phyloP scores from a whole-genome alignment of 2,113 vertebrate genomes.

The Zeus faber region DNA sequence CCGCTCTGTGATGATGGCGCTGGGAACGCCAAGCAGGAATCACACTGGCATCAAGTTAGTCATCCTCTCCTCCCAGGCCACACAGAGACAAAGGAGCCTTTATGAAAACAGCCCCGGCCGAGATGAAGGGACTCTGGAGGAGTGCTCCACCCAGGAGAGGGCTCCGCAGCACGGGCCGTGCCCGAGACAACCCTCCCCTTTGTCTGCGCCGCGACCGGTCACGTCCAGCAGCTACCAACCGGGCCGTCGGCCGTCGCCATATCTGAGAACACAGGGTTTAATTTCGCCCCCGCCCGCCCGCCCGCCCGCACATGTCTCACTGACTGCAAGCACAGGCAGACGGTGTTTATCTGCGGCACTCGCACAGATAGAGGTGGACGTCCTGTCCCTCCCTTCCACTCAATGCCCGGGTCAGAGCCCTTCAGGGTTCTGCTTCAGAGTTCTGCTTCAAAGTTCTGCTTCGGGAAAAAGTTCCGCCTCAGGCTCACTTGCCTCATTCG shows the following conservation, averaged over 20 bases:
- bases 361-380: slow-evolving; percentile 58
- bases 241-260: slow-evolving; percentile 53
- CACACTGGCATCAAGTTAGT: slow-evolving; percentile 38
- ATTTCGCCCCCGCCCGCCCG: slow-evolving; percentile 36
- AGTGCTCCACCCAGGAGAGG: slow-evolving; percentile 27
- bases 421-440: slow-evolving; percentile 34
- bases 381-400: slow-evolving; percentile 25
- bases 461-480: too few relatives aligned
- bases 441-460: too few relatives aligned
- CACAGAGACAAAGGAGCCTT: slow-evolving; percentile 41
- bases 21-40: too few relatives aligned
- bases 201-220: too few relatives aligned
- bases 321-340: slow-evolving; percentile 36
- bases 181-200: slow-evolving; percentile 50
- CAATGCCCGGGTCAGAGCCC: slow-evolving; percentile 33
- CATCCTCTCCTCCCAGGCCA: slow-evolving; percentile 23
- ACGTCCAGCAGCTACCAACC: slow-evolving; percentile 43
- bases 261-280: slow-evolving; percentile 42
- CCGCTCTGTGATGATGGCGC: too few relatives aligned
- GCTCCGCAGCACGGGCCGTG: slow-evolving; percentile 30
- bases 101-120: slow-evolving; percentile 37
- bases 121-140: slow-evolving; percentile 33
- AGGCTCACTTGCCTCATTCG: too few relatives aligned
- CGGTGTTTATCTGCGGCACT: slow-evolving; percentile 30
- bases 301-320: too few relatives aligned